Evolutionary conservation across 2,888 invertebrate genomes (phyloP).

Genomic region (Polydesmus complanatus): DNA sequence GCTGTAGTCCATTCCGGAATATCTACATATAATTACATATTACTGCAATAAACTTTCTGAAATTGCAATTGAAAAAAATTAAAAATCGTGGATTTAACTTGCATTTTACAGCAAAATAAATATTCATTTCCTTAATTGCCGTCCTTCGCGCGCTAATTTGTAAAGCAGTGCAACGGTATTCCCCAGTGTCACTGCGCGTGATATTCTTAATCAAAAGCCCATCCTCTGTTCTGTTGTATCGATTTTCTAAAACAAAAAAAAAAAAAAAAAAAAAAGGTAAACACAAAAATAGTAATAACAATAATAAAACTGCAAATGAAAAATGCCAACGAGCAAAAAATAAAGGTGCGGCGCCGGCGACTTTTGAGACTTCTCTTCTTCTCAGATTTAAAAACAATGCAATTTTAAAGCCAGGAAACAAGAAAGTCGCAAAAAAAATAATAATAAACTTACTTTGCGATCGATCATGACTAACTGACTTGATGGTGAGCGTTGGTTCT

Average conservation of each 20-base stretch:
- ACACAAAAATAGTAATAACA: too few relatives aligned
- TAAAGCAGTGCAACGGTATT: slow-evolving; percentile 44
- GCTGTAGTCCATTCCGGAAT: slow-evolving; percentile 23
- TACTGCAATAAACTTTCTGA: not conserved
- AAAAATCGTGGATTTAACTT: too few relatives aligned
- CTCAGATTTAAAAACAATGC: too few relatives aligned
- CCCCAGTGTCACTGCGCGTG: slow-evolving; percentile 41
- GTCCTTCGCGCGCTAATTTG: slow-evolving; percentile 38
- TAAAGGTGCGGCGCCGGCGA: too few relatives aligned
- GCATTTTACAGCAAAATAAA: slow-evolving; percentile 46
- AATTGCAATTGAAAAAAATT: too few relatives aligned
- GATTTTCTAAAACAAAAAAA: not conserved
- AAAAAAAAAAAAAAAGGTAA: not conserved
- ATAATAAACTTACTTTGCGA: not conserved
- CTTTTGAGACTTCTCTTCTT: too few relatives aligned
- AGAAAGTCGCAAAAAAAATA: too few relatives aligned
- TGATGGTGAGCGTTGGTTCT: slow-evolving; percentile 23
- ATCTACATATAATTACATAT: slow-evolving; percentile 20
- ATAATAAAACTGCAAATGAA: not conserved
- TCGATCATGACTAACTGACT: slow-evolving; percentile 27
- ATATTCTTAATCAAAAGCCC: slow-evolving; percentile 44
- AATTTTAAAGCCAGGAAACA: too few relatives aligned
- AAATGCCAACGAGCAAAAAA: not conserved
- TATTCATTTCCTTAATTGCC: slow-evolving; percentile 40
- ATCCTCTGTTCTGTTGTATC: slow-evolving; percentile 32